Evolutionary conservation across 2,113 vertebrate species (phyloP).

Genomic region (Prunella fulvescens): DNA sequence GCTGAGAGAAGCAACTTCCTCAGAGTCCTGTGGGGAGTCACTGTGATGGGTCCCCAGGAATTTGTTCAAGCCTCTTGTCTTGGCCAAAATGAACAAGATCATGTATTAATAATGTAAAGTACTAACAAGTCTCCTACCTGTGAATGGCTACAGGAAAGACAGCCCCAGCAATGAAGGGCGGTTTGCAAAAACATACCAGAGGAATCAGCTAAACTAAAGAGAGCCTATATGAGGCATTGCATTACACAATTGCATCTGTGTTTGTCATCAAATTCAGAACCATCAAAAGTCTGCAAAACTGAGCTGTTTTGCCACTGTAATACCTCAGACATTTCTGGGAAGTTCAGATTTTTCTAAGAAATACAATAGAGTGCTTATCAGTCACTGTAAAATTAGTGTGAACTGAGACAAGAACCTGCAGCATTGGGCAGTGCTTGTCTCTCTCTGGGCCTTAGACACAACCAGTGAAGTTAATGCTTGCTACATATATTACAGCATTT

Average conservation of each 20-base stretch:
- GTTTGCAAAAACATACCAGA: background rate
- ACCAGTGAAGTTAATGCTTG: background rate
- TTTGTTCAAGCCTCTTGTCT: background rate
- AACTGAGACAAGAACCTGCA: background rate
- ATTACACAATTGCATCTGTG: background rate
- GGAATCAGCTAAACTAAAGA: background rate
- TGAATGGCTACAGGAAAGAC: background rate
- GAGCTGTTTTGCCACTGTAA: background rate
- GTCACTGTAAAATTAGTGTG: background rate
- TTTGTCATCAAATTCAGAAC: slow-evolving; percentile 1
- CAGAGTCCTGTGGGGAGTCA: background rate
- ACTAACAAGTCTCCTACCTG: background rate
- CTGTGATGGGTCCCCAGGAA: background rate
- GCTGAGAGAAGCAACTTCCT: background rate
- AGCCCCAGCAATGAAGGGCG: background rate
- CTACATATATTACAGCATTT: background rate
- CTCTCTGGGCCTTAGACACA: background rate
- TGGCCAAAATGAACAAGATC: background rate
- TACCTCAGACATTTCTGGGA: slow-evolving; percentile 17
- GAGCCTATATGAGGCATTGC: background rate
- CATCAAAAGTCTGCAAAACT: background rate
- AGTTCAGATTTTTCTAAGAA: slow-evolving; percentile 31
- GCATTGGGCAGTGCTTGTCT: background rate
- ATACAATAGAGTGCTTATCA: background rate
- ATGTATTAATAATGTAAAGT: background rate